Base-by-base conservation (phyloP, 2,113 vertebrate genomes). In the Dissostichus mawsoni region DNA sequence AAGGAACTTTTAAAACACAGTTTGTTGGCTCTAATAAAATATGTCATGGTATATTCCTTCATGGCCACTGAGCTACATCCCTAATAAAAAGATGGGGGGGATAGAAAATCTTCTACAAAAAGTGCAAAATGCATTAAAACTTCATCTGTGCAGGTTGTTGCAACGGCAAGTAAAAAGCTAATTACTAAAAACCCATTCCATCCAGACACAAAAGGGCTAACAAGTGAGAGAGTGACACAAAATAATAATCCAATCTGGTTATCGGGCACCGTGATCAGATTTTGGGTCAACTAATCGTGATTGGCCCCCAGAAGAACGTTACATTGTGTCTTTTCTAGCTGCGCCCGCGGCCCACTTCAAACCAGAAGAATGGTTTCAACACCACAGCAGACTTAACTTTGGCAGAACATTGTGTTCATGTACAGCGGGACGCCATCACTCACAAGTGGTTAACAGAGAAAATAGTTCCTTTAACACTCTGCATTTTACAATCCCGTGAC, bases 401-500 rank as follows among this genome's bases (percentile, higher is more conserved):
- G 8, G 17, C 65, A 45, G 65, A 41, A 62, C 3, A 23, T 10
- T 17, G 14, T 63, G 8, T 33, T 53, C 11, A n/a, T 57, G 23
- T 53, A 53, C 33, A 56, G 18, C 18, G 5, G 12, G 61, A 69
- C 25, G 16, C 76, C 50, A 59, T 80, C 41, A 48, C 36, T 89
- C 61, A 64, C 13, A 45, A 45, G 62, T 77, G 4, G 14, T 75
- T 74, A 66, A 67, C 25, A 62, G 14, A 45, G 9, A 74, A 74
- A 81, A 47, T 8, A n/a, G 14, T n/a, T 59, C 3, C 63, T 69
- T 45, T 73, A 53, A 52, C 56, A 36, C 23, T 9, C 41, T n/a
- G 8, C 8, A 11, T 58, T 81, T 75, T 18, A 36, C 74, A 79
- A 78, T 76, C 65, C 52, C 17, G 61, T 76, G 83, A 89, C 66